Conservation (phyloP, 1,140 invertebrate genomes). For the Pachyrhynchus sulphureomaculatus region DNA sequence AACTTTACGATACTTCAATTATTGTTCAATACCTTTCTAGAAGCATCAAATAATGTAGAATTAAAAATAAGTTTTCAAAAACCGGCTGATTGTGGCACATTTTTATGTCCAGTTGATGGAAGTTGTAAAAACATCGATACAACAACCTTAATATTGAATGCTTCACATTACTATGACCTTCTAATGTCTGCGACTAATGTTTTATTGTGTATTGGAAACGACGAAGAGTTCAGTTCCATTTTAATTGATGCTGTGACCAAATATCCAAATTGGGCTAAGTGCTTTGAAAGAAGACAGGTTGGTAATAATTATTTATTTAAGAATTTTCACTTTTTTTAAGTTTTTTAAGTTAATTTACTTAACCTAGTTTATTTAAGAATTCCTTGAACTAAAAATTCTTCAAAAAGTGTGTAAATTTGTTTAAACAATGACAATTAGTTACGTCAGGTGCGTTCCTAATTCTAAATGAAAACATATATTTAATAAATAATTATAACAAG, state of each 20-base stretch:
- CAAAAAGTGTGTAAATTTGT: too few species aligned
- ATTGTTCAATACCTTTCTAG: conserved; percentile 42
- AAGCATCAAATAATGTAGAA: conserved; percentile 27
- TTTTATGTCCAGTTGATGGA: conserved; percentile 61
- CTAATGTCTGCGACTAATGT: conserved; percentile 51
- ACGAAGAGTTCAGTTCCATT: conserved; percentile 60
- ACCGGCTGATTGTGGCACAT: conserved; percentile 58
- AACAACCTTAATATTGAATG: conserved; percentile 47
- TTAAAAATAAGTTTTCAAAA: conserved; percentile 39
- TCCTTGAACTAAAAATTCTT: too few species aligned
- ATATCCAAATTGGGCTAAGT: conserved; percentile 62
- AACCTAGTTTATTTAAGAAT: too few species aligned
- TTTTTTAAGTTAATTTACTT: neutral
- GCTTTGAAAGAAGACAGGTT: conserved; percentile 72
- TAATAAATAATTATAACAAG: too few species aligned
- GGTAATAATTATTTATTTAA: too few species aligned
- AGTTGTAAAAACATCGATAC: conserved; percentile 44
- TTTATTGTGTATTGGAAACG: conserved; percentile 60
- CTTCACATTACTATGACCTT: conserved; percentile 50
- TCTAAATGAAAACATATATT: too few species aligned
- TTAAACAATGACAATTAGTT: too few species aligned
- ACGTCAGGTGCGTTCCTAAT: too few species aligned
- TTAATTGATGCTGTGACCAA: conserved; percentile 62
- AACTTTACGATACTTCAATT: conserved; percentile 56
- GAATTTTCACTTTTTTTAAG: too few species aligned